Conservation (phyloP, 2,113 vertebrate species). For the Ibidorhyncha struthersii region DNA sequence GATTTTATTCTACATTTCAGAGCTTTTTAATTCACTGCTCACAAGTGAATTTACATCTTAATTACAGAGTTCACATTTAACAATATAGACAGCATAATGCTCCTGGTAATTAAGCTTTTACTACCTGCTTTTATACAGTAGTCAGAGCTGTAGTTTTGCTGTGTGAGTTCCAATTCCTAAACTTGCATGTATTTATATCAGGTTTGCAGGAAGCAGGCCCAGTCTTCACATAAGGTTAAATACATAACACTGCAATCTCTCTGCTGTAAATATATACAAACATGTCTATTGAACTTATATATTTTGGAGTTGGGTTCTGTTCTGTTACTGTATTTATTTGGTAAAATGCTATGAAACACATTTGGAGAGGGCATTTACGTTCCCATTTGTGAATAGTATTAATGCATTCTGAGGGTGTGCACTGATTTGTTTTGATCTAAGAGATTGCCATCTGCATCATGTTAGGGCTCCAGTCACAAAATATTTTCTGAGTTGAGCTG, state of each 20-base stretch:
- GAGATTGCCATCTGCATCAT: constrained; percentile 47
- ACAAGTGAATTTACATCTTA: constrained; percentile 81
- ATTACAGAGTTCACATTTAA: constrained; percentile 81
- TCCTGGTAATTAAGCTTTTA: constrained; percentile 79
- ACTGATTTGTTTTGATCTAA: constrained; percentile 64
- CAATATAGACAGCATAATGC: constrained; percentile 80
- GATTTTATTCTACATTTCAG: constrained; percentile 70
- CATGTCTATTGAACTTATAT: constrained; percentile 5
- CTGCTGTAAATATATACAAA: constrained; percentile 19
- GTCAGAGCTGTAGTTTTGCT: constrained; percentile 58
- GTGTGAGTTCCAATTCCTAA: constrained; percentile 43
- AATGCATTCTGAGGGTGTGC: constrained; percentile 9
- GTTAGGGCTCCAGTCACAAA: constrained; percentile 21
- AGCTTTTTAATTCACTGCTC: constrained; percentile 76
- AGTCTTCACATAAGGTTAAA: constrained; percentile 25
- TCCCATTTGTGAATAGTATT: constrained; percentile 39
- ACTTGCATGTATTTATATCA: constrained; percentile 29
- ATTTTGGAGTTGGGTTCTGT: constrained; percentile 37
- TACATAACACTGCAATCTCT: background rate
- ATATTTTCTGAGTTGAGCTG: constrained; percentile 6
- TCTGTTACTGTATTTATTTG: constrained; percentile 32
- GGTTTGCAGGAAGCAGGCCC: constrained; percentile 23
- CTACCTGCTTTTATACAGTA: constrained; percentile 75
- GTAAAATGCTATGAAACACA: constrained; percentile 26
- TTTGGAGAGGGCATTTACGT: constrained; percentile 35